Evolutionary conservation across 1,140 invertebrate genomes (phyloP).

Genomic region (Anadara kagoshimensis): DNA sequence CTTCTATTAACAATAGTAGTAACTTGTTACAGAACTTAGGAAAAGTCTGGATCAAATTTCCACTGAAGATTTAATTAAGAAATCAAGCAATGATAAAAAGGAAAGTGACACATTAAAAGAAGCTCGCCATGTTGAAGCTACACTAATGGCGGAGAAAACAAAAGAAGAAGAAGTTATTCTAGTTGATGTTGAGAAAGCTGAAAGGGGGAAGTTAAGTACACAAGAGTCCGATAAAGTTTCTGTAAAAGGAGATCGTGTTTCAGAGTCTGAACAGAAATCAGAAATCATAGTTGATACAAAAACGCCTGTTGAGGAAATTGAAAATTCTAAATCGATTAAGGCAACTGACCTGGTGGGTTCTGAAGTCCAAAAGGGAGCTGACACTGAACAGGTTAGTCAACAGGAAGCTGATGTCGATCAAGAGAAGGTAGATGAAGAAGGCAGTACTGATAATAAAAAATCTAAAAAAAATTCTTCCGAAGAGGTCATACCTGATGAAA

Average conservation of each 20-base stretch:
- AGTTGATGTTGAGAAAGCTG: background rate
- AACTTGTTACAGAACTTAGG: background rate
- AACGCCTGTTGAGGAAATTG: too few relatives aligned
- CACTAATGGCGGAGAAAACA: background rate
- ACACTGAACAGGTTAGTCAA: too few relatives aligned
- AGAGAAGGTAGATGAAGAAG: background rate
- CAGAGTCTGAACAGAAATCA: too few relatives aligned
- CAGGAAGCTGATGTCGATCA: too few relatives aligned
- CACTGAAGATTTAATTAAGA: background rate
- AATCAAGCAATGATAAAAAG: background rate
- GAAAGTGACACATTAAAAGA: background rate
- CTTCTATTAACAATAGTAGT: too few relatives aligned
- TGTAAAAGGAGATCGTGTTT: background rate
- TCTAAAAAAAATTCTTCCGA: background rate
- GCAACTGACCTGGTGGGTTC: too few relatives aligned
- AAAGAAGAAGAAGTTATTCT: background rate
- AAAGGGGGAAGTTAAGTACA: background rate
- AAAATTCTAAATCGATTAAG: too few relatives aligned
- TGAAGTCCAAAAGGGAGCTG: too few relatives aligned
- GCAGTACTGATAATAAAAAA: background rate
- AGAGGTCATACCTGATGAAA: background rate
- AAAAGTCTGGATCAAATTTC: background rate
- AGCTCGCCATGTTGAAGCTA: background rate
- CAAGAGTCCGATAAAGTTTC: background rate
- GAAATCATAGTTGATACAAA: too few relatives aligned